Conservation (phyloP, 2,888 invertebrate genomes). For the Acleris sparsana region DNA sequence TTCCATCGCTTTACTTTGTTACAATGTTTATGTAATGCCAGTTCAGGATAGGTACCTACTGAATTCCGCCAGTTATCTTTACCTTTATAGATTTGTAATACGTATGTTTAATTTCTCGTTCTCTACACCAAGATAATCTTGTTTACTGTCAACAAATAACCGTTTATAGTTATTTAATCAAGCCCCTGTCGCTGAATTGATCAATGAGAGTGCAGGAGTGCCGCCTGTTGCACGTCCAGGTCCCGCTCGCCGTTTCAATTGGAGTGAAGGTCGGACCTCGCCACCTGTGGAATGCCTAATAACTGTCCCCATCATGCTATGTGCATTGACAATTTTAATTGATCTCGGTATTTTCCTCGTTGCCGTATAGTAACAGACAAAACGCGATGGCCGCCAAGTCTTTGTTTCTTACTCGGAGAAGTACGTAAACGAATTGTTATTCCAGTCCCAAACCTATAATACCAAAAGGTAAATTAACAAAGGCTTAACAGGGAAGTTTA, state of each 20-base stretch:
- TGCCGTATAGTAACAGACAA: not conserved
- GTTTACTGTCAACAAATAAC: conserved; percentile 3
- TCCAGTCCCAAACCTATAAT: too few relatives aligned
- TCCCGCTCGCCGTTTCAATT: conserved; percentile 36
- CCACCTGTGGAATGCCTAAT: conserved; percentile 49
- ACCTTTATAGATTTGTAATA: not conserved
- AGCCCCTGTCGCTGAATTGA: conserved; percentile 15
- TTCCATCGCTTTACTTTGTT: conserved; percentile 25
- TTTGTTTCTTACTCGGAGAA: too few relatives aligned
- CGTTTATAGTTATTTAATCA: conserved; percentile 23
- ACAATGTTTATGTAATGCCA: conserved; percentile 19
- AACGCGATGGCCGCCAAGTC: too few relatives aligned
- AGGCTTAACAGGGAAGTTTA: conserved; percentile 5
- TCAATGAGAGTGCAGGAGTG: conserved; percentile 14
- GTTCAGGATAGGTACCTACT: conserved; percentile 1
- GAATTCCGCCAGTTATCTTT: conserved; percentile 2
- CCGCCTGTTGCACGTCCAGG: conserved; percentile 31
- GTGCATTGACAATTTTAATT: conserved; percentile 19
- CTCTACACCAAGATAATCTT: not conserved
- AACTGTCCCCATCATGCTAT: conserved; percentile 38
- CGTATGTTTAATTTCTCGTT: not conserved
- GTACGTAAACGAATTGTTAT: too few relatives aligned
- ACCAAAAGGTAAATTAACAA: too few relatives aligned
- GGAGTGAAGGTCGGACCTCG: conserved; percentile 45
- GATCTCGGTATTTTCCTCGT: conserved; percentile 3